Percentiles rank a stretch among this genome's conserved stretches.
Evolutionary conservation across 1,140 invertebrate genomes (phyloP).

Genomic region (Nasonia longicornis): DNA sequence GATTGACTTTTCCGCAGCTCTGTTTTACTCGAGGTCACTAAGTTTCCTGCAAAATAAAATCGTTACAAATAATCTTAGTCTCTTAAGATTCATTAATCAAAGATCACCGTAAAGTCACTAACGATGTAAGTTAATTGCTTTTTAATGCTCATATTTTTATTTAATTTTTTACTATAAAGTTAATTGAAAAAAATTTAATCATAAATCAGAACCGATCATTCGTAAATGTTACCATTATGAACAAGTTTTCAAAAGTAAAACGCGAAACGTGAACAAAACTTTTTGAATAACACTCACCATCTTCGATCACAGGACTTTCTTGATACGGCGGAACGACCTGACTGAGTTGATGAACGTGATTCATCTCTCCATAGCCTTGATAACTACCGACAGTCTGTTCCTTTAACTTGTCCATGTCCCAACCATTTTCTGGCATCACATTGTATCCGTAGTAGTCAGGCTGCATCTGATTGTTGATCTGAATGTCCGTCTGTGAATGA

Average conservation of each 20-base stretch:
- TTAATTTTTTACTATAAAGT: neutral
- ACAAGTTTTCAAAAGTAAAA: neutral
- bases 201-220: neutral
- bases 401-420: slow-evolving; percentile 65
- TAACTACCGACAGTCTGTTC: slow-evolving; percentile 57
- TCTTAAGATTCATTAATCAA: neutral
- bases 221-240: neutral
- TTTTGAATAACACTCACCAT: slow-evolving; percentile 53
- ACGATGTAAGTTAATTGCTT: too few species aligned
- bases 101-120: too few species aligned
- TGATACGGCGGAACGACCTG: slow-evolving; percentile 61
- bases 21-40: slow-evolving; percentile 75
- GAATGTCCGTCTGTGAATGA: slow-evolving; percentile 54
- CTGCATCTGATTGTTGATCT: slow-evolving; percentile 49
- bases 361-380: slow-evolving; percentile 60
- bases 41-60: slow-evolving; percentile 56
- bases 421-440: slow-evolving; percentile 55
- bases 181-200: neutral
- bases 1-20: slow-evolving; percentile 77
- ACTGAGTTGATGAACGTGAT: slow-evolving; percentile 61
- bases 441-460: slow-evolving; percentile 64
- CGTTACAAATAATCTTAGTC: neutral
- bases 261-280: neutral
- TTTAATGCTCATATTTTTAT: too few species aligned
- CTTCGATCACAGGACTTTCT: slow-evolving; percentile 58